Evolutionary conservation across 2,113 vertebrate species (phyloP).

Genomic region (Bostrychus sinensis): DNA sequence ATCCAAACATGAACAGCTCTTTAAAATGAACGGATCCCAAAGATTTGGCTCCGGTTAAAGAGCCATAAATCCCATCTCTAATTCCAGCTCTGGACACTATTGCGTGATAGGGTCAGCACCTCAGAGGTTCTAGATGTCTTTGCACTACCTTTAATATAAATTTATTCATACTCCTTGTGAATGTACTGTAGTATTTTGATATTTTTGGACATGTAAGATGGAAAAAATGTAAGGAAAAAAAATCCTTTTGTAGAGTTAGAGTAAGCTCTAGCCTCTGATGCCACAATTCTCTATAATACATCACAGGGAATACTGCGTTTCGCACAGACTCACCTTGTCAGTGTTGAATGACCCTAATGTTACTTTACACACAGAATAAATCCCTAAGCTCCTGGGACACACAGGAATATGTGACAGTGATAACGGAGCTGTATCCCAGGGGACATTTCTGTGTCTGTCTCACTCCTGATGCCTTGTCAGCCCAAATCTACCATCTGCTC

Average conservation of each 20-base stretch:
- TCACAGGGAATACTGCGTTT: not conserved
- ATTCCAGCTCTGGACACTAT: too few species aligned
- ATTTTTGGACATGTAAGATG: too few species aligned
- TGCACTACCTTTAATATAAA: too few species aligned
- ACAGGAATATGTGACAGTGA: slow-evolving; percentile 31
- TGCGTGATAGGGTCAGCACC: too few species aligned
- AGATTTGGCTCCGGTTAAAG: too few species aligned
- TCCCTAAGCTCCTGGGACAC: slow-evolving; percentile 12
- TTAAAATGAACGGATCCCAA: too few species aligned
- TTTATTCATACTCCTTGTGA: too few species aligned
- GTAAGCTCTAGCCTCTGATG: not conserved
- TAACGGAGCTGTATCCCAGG: slow-evolving; percentile 29
- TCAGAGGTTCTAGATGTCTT: too few species aligned
- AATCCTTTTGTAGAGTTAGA: not conserved
- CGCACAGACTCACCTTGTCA: slow-evolving; percentile 20
- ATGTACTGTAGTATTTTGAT: too few species aligned
- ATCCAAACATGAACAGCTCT: too few species aligned
- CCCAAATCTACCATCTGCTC: slow-evolving; percentile 36
- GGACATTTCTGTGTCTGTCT: slow-evolving; percentile 33
- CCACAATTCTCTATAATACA: not conserved
- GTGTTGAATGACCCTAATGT: slow-evolving; percentile 5
- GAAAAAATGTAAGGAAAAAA: not conserved
- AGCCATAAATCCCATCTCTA: too few species aligned
- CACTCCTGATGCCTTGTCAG: slow-evolving; percentile 42
- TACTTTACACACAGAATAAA: slow-evolving; percentile 6